These are phyloP conservation scores for Acronicta aceris DNA, from an alignment of 2,888 invertebrate species.

Conservation along the genomic window DNA sequence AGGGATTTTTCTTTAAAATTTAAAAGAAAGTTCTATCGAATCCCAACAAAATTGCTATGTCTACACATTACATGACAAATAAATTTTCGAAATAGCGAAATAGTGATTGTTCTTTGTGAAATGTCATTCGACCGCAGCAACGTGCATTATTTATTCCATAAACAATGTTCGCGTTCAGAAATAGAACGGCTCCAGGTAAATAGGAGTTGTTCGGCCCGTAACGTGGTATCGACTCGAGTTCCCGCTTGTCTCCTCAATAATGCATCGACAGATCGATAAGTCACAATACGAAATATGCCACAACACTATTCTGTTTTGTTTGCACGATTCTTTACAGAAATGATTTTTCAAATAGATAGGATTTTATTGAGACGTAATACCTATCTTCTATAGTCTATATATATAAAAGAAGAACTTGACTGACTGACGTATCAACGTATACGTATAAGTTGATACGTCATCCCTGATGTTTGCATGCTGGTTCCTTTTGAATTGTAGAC, in stretches of 20 bases:
- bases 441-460: no score
- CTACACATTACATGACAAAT: conserved; percentile 43
- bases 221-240: conserved; percentile 64
- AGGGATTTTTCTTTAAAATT: neutral
- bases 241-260: conserved; percentile 79
- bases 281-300: conserved; percentile 63
- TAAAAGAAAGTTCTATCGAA: conserved; percentile 1
- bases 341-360: conserved; percentile 49
- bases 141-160: conserved; percentile 82
- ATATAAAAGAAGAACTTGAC: no score
- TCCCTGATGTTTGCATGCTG: no score
- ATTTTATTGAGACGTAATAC: conserved; percentile 28
- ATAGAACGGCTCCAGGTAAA: conserved; percentile 78
- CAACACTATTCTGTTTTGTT: conserved; percentile 71
- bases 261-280: conserved; percentile 83
- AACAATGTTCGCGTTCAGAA: conserved; percentile 80
- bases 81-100: conserved; percentile 50
- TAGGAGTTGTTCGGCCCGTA: conserved; percentile 65
- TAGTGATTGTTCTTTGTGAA: conserved; percentile 69
- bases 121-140: conserved; percentile 72
- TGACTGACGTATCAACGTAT: no score
- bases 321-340: conserved; percentile 55
- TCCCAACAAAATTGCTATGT: conserved; percentile 24
- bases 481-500: no score
- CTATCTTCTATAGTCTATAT: neutral